phyloP scores from a whole-genome alignment of 2,113 vertebrate species.

The Neogale vison region DNA sequence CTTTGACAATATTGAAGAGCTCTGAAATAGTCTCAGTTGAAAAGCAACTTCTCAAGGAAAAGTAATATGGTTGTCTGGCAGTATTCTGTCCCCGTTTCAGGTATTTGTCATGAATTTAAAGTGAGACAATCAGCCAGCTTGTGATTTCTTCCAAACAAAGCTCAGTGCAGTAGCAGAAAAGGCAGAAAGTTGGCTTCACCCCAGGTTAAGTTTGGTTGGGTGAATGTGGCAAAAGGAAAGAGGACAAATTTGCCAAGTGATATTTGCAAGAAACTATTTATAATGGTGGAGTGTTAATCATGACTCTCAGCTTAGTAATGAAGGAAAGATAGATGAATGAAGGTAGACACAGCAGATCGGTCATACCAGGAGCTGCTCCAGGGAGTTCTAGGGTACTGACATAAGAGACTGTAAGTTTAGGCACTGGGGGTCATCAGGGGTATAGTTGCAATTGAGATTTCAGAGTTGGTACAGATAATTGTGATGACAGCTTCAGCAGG shows the following conservation, averaged over 20 bases:
- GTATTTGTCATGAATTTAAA: constrained; percentile 2
- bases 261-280: neutral
- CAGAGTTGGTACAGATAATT: neutral
- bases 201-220: neutral
- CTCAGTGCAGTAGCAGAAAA: neutral
- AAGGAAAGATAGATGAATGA: neutral
- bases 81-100: neutral
- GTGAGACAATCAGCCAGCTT: neutral
- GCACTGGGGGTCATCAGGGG: neutral
- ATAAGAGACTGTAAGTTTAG: neutral
- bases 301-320: neutral
- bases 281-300: neutral
- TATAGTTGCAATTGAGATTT: neutral
- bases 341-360: neutral
- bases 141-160: neutral
- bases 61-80: neutral
- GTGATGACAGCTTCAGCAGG: neutral
- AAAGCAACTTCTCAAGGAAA: constrained; percentile 22
- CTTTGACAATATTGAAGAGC: neutral
- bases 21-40: neutral
- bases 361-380: neutral
- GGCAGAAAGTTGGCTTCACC: neutral
- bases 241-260: neutral
- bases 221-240: neutral
- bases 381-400: neutral